Base-by-base conservation (phyloP, 2,113 vertebrate genomes). In the Ornithorhynchus anatinus region DNA sequence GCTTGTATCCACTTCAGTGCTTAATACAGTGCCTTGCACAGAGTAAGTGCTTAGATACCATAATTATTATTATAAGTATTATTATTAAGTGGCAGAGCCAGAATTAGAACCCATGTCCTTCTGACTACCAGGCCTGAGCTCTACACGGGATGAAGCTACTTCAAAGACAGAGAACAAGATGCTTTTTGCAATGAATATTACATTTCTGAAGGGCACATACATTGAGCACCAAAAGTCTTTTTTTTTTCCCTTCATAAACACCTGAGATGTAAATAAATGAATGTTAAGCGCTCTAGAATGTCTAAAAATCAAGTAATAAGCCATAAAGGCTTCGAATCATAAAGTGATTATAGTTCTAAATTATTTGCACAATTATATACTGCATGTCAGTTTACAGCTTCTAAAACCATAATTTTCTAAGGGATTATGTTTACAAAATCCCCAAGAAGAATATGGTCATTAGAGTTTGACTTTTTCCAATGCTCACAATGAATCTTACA, bases 371-470 rank as follows among this genome's bases (percentile, higher is more conserved):
- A 32, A 9, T 39, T 8, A 16, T 0, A n/a, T 71, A 59, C 64
- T 6, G 3, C 3, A 13, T 8, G 45, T 3, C 31, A 63, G 68
- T 31, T 59, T 40, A 39, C 68, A 71, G 33, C n/a, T 48, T 59
- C 43, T 10, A 16, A 25, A 25, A 37, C 47, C 70, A 40, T n/a
- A 50, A 37, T 44, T 5, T 23, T 7, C 3, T 16, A 43, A 25
- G 38, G 54, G 52, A 79, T 56, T 72, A 27, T 54, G 57, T 42
- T 48, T 40, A 54, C 66, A 22, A 62, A 73, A 71, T 51, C 22
- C 51, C 4, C 23, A 25, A 68, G 37, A 1, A 17, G 20, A 69
- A 15, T n/a, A 36, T 3, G 0, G 17, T 5, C 22, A 44, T 56
- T 52, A 29, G 7, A 12, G 22, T n/a, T 61, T 38, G 29, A 1